Evolutionary conservation across 2,888 invertebrate genomes (phyloP).

Genomic region (Dioctria rufipes): DNA sequence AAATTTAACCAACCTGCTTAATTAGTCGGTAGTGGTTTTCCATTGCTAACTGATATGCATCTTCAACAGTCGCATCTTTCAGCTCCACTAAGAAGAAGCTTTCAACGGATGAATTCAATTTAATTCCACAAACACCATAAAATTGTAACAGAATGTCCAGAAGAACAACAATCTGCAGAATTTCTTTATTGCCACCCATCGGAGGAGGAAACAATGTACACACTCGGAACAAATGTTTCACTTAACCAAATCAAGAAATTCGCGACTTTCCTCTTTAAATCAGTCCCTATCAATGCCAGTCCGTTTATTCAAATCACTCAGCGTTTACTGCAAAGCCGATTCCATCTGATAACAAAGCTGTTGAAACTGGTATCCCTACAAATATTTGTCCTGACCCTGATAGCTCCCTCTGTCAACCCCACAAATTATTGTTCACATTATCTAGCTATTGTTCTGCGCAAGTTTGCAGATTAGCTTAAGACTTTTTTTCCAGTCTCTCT

Average conservation of each 20-base stretch:
- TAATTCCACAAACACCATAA: neutral
- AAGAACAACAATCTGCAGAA: neutral
- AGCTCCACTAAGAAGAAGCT: conserved; percentile 23
- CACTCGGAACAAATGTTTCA: neutral
- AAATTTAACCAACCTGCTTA: conserved; percentile 11
- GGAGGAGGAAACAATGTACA: too few relatives aligned
- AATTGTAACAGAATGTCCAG: neutral
- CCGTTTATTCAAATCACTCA: neutral
- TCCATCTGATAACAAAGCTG: conserved; percentile 3
- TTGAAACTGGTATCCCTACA: neutral
- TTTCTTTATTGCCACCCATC: neutral
- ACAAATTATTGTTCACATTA: neutral
- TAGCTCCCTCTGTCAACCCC: neutral
- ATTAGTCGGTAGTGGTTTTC: conserved; percentile 25
- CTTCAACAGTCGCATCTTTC: conserved; percentile 27
- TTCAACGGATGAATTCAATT: conserved; percentile 14
- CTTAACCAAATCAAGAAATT: neutral
- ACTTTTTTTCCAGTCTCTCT: neutral
- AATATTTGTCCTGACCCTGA: conserved; percentile 9
- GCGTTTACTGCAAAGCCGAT: neutral
- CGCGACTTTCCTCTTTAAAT: neutral
- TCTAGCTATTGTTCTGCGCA: conserved; percentile 26
- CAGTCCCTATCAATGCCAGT: neutral
- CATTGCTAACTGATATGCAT: conserved; percentile 12
- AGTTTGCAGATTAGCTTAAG: conserved; percentile 25